Evolutionary conservation across 2,113 vertebrate species (phyloP).

Genomic region (Lichenostomus cassidix): DNA sequence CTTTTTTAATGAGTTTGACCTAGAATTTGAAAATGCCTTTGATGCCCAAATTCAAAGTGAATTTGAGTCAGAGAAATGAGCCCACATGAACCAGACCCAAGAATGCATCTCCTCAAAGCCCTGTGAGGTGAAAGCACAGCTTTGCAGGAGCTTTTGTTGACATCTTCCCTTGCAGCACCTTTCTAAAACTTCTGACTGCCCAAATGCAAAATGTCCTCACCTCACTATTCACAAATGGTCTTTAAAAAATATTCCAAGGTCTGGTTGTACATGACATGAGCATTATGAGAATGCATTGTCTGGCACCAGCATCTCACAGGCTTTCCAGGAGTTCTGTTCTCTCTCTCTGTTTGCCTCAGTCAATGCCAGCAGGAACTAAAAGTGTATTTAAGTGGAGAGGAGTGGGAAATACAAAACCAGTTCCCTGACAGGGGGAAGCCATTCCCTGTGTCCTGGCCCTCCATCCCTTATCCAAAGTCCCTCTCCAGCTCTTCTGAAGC

Average conservation of each 20-base stretch:
- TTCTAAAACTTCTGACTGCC: background rate
- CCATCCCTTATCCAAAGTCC: background rate
- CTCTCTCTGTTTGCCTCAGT: background rate
- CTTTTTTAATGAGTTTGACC: constrained; percentile 20
- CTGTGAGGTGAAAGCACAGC: background rate
- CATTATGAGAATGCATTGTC: background rate
- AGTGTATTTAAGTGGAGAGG: background rate
- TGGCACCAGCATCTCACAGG: background rate
- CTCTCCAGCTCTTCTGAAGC: background rate
- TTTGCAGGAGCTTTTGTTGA: constrained; percentile 10
- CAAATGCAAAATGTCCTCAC: background rate
- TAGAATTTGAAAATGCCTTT: constrained; percentile 26
- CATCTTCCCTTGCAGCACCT: background rate
- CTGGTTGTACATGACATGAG: background rate
- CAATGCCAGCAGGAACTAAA: background rate
- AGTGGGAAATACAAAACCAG: background rate
- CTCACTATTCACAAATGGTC: background rate
- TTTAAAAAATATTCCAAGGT: background rate
- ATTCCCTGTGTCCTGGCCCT: background rate
- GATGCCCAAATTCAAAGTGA: constrained; percentile 34
- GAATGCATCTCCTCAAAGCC: background rate
- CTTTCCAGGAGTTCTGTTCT: background rate
- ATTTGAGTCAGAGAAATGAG: constrained; percentile 1
- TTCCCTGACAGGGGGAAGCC: background rate
- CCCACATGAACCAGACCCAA: constrained; percentile 20